Evolutionary conservation across 2,888 invertebrate species (phyloP), one percentile per base, ranked within the genome.

Genomic region (Lochmaea capreae): DNA sequence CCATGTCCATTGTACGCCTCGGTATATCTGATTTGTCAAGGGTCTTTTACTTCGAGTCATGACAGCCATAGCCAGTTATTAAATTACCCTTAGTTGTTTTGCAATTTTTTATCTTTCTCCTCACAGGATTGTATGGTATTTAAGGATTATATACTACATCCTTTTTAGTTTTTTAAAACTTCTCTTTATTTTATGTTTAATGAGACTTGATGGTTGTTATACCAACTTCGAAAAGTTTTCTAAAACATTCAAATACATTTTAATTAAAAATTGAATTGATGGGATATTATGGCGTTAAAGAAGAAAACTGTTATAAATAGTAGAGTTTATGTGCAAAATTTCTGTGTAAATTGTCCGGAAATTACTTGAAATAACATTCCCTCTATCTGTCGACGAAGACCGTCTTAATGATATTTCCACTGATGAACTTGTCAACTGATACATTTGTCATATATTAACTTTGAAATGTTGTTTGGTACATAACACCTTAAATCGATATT

Each of bases 1-100:
- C 67, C 67, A 67, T 67, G 39, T 58, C 67, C 67, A 67, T 67
- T 67, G 67, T 67, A 67, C 46, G 42, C 18, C 22, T 58, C 43
- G 58, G 52, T 67, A 67, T 67, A 67, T 67, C 67, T 67, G 67
- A 67, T 67, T 67, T 46, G 67, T 67, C 67, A 67, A 58, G 43
- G 67, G 67, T 58, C 58, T 67, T 67, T 67, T 14, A 26, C 57
- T 58, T 22, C 22, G 42, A 67, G 67, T 67, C 67, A 67, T 67
- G 58, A 46, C 67, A 66, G 18, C 66, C 43, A 46, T 26, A 58
- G 58, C 67, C 58, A 57, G 58, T 67, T 67, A 67, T 67, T 67
- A 67, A 67, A 67, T 58, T 67, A 67, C 67, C 57, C 43, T 67
- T 67, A 58, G 18, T 67, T 58, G 58, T 67, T 18, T 67, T 42